These are phyloP conservation scores for Oreochromis tanganicae DNA, from an alignment of 2,113 vertebrate species.

Conservation along the genomic window DNA sequence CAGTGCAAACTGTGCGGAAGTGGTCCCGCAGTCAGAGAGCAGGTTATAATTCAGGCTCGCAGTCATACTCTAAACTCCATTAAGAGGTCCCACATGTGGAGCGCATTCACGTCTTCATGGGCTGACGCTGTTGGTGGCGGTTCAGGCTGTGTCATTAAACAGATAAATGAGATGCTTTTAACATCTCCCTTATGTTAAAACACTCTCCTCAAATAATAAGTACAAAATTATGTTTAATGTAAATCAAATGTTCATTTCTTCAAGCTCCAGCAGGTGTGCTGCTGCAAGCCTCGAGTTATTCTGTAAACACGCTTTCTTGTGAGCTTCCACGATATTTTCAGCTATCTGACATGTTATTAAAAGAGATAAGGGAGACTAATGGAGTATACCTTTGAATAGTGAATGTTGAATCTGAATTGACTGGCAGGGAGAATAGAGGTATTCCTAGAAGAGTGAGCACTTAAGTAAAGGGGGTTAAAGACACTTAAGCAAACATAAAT, in stretches of 20 bases:
- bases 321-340: background rate
- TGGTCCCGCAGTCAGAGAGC: conserved; percentile 19
- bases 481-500: conserved; percentile 47
- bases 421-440: conserved; percentile 27
- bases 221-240: conserved; percentile 7
- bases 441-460: conserved; percentile 28
- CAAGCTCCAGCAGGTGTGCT: conserved; percentile 29
- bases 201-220: conserved; percentile 5
- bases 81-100: conserved; percentile 60
- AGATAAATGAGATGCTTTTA: conserved; percentile 47
- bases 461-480: background rate
- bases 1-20: background rate
- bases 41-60: conserved; percentile 52
- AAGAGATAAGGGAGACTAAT: conserved; percentile 36
- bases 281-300: background rate
- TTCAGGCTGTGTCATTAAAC: conserved; percentile 11
- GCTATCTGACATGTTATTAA: conserved; percentile 43
- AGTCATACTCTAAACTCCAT: conserved; percentile 46
- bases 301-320: conserved; percentile 16
- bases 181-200: conserved; percentile 41
- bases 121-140: conserved; percentile 16
- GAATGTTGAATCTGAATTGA: conserved; percentile 21
- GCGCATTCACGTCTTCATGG: conserved; percentile 28
- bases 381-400: conserved; percentile 40
- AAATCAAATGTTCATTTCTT: conserved; percentile 16